phyloP scores from a whole-genome alignment of 2,113 vertebrate genomes.

The Ophiodon elongatus region DNA sequence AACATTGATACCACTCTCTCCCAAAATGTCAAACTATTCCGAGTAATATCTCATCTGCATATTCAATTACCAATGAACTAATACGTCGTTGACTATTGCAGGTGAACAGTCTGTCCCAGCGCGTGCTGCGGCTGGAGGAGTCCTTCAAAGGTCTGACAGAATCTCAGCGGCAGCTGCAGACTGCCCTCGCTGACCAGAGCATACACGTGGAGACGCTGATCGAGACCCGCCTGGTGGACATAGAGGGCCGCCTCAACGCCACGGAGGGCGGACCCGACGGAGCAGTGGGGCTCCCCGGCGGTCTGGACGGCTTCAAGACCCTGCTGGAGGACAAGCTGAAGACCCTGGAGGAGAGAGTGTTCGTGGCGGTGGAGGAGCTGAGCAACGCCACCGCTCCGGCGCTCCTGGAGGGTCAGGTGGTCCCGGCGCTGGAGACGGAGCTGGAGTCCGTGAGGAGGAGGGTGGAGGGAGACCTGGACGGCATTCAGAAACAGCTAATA shows the following conservation, averaged over 20 bases:
- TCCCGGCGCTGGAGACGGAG: constrained; percentile 90
- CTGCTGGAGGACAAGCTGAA: constrained; percentile 92
- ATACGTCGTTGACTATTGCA: constrained; percentile 37
- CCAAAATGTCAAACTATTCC: background rate
- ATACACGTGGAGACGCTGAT: constrained; percentile 84
- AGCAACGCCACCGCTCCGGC: constrained; percentile 83
- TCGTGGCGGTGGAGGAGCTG: constrained; percentile 87
- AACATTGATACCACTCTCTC: no score
- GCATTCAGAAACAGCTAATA: constrained; percentile 88
- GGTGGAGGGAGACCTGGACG: constrained; percentile 84
- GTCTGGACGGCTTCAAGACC: constrained; percentile 87
- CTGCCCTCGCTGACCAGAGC: constrained; percentile 82
- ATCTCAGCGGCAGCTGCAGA: constrained; percentile 86
- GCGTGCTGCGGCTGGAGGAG: constrained; percentile 90
- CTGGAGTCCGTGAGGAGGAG: constrained; percentile 84
- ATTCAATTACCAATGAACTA: background rate
- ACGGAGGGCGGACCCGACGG: constrained; percentile 81
- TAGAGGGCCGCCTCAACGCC: constrained; percentile 88
- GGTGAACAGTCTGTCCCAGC: constrained; percentile 87
- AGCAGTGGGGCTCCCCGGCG: constrained; percentile 66
- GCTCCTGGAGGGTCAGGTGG: constrained; percentile 86
- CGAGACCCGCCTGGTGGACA: constrained; percentile 87
- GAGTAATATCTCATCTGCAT: background rate
- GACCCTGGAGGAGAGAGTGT: constrained; percentile 91
- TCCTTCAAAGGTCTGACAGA: constrained; percentile 89